Evolutionary conservation across 30 jellyfish, hydroid and myxozoan species (phyloP).

Genomic region (Hydractinia echinata): DNA sequence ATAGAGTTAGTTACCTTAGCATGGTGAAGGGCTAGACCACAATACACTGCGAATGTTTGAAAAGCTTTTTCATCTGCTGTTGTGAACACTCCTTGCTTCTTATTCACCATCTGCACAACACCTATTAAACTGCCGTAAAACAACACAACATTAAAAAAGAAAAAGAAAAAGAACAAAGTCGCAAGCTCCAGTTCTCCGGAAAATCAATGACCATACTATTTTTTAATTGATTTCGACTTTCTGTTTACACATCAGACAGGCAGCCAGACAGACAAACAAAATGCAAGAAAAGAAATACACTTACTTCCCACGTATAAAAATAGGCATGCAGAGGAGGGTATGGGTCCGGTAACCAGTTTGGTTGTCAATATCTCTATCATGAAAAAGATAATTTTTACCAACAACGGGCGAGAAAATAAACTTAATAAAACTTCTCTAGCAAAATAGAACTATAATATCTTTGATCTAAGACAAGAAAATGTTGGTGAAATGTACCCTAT

Average conservation of each 20-base stretch:
- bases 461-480: no score
- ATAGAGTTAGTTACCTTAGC: constrained; percentile 64
- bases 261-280: no score
- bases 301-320: constrained; percentile 95
- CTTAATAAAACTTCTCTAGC: no score
- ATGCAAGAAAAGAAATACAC: constrained; percentile 3
- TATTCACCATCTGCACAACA: constrained; percentile 98
- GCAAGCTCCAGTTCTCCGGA: neutral
- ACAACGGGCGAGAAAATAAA: no score
- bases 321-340: constrained; percentile 95
- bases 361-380: constrained; percentile 78
- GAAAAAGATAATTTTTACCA: neutral
- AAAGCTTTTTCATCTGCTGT: constrained; percentile 95
- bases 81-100: constrained; percentile 85
- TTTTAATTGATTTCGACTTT: no score
- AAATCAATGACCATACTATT: no score
- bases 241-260: no score
- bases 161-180: neutral
- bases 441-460: no score
- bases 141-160: neutral
- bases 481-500: no score
- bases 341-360: constrained; percentile 97
- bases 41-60: constrained; percentile 96
- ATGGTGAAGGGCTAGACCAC: constrained; percentile 98
- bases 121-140: constrained; percentile 67